Evolutionary conservation across 2,888 invertebrate species (phyloP), one percentile per base, ranked within the genome.

Genomic region (Polymixis flavicincta): DNA sequence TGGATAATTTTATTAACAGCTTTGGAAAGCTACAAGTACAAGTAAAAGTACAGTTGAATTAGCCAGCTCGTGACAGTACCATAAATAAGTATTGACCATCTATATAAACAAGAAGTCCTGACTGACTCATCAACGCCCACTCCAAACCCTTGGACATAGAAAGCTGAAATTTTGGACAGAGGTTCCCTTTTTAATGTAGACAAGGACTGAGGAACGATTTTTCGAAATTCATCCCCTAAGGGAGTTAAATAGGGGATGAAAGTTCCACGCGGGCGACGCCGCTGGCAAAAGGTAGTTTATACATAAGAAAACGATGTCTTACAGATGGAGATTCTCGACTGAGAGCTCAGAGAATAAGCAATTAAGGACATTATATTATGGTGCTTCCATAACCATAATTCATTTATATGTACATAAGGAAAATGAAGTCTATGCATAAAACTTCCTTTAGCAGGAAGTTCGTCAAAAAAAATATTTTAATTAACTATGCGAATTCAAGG

Each of bases 381-480:
- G 25, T 37, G 14, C 6, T 37, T 64, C 25, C 14, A 25, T 25
- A 45, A 22, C 4, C 19, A 67, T 8, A 61, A 50, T 48, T 28
- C 14, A 19, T 68, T 2, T 55, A 42, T 11, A 22, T 37, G 48
- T 22, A 55, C 66, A 55, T 57, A 63, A 45, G 65, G 52, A 78
- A 72, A 67, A 63, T 45, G 0, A 42, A 42, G 17, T 25, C 3
- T 45, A n/a, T 14, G 13, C 52, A 19, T 19, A 25, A 65, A 54
- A 57, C 55, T 65, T 79, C 68, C 60, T 69, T 11, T 50, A 25
- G 22, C 55, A 32, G 8, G n/a, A 68, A 69, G 28, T 55, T 17
- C 42, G 65, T 65, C 60, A 37, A 60, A 55, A n/a, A 55, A 28
- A 37, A 32, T 64, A 55, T 37, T 74, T 50, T 14, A 50, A 37